Percentiles rank a stretch among this genome's conserved stretches.
Conservation (phyloP, 2,797 vertebrate genomes). For the Chlorospingus semifuscus region DNA sequence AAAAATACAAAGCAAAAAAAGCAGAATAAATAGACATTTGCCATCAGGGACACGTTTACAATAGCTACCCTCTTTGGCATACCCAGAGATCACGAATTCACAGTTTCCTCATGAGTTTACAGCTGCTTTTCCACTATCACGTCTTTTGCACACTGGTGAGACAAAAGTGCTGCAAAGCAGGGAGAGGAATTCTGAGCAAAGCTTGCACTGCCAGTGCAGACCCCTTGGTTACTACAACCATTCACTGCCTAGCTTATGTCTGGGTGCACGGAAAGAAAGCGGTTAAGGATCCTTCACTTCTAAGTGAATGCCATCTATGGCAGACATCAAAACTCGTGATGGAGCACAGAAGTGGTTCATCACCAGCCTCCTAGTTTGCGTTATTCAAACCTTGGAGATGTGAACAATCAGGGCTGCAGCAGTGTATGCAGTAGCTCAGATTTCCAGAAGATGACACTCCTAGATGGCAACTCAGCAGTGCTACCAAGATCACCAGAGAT, state of each 20-base stretch:
- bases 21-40: not conserved
- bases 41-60: not conserved
- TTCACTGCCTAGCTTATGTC: not conserved
- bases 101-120: not conserved
- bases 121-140: not conserved
- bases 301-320: not conserved
- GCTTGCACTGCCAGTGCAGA: not conserved
- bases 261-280: not conserved
- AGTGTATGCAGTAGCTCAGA: not conserved
- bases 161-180: not conserved
- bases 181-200: not conserved
- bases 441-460: not conserved
- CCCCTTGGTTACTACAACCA: not conserved
- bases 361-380: not conserved
- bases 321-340: not conserved
- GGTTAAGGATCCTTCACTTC: not conserved
- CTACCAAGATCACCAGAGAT: not conserved
- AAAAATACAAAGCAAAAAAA: not conserved
- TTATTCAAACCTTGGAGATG: not conserved
- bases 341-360: not conserved
- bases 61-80: not conserved
- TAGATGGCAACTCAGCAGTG: not conserved
- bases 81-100: not conserved
- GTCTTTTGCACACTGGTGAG: not conserved
- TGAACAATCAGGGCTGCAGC: not conserved